Evolutionary conservation across 2,113 vertebrate species (phyloP).

Genomic region (Plotosus lineatus): DNA sequence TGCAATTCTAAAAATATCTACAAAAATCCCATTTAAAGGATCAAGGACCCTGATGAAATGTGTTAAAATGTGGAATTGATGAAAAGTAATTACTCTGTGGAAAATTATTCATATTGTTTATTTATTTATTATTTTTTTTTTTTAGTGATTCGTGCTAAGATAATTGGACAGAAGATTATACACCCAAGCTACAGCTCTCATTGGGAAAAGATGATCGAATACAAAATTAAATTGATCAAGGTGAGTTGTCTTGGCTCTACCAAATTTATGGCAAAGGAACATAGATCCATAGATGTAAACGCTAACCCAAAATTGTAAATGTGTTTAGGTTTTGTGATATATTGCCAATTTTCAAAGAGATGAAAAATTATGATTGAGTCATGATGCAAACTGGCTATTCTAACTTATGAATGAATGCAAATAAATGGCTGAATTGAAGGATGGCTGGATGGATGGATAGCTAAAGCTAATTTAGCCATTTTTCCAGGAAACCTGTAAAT

Average conservation of each 20-base stretch:
- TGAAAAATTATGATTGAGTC: too few species aligned
- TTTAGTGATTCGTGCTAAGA: slow-evolving; percentile 87
- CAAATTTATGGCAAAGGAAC: neutral
- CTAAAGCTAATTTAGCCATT: neutral
- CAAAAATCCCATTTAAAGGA: neutral
- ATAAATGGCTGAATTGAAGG: too few species aligned
- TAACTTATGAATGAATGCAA: too few species aligned
- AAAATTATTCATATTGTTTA: neutral
- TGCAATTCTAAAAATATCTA: neutral
- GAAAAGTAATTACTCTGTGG: neutral
- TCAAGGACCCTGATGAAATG: neutral
- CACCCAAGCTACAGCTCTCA: slow-evolving; percentile 78
- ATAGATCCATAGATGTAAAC: neutral
- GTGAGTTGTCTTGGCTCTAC: slow-evolving; percentile 67
- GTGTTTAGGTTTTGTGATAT: neutral
- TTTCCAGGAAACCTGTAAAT: neutral
- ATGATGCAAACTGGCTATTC: too few species aligned
- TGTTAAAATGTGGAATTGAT: neutral
- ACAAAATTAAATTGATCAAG: slow-evolving; percentile 96
- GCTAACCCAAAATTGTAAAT: neutral
- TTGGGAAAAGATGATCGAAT: slow-evolving; percentile 86
- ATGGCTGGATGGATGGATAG: too few species aligned
- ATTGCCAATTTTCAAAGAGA: neutral
- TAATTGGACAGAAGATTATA: slow-evolving; percentile 86
- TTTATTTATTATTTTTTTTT: too few species aligned